Evolutionary conservation across 2,888 invertebrate species (phyloP), one percentile per base, ranked within the genome.

Genomic region (Troilus luridus): DNA sequence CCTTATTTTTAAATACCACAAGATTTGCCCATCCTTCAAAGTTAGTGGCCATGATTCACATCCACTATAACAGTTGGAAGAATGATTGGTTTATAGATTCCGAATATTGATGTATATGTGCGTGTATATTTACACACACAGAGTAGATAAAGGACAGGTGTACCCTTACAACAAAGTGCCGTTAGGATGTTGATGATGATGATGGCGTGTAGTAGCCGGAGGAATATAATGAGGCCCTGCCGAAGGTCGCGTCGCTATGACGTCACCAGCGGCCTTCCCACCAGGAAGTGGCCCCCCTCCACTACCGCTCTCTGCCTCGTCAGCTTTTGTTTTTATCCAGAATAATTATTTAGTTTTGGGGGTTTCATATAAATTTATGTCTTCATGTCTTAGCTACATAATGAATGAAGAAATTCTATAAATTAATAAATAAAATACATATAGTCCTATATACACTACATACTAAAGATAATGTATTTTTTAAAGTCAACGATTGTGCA

Each of bases 121-220:
- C n/a, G 19, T 21, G 21, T 62, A 24, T 64, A 10, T 64, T n/a
- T 5, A 64, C 6, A 64, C 11, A n/a, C n/a, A n/a, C 14, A 24
- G 10, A 10, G 64, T 24, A 64, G 24, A 64, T 64, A n/a, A 1
- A 62, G 62, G 21, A n/a, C 1, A 11, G 24, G 5, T 10, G 64
- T 11, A 1, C n/a, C 54, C 54, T 56, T 12, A 6, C 19, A 14
- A 21, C 5, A 0, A 21, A 17, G 56, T 54, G 12, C 85, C 85
- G 85, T 85, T 85, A 85, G 11, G n/a, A 7, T 27, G 72, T 77
- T 77, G 72, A 77, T 77, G 85, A 85, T 85, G 85, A 54, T 85
- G 85, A 21, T 41, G 41, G 41, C 56, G 56, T 58, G 19, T 3
- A 21, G 56, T 85, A n/a, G 9, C 85, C 10, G 11, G 21, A 56